These are phyloP conservation scores for Diorhabda carinulata DNA, from an alignment of 1,140 invertebrate species.

Conservation along the genomic window DNA sequence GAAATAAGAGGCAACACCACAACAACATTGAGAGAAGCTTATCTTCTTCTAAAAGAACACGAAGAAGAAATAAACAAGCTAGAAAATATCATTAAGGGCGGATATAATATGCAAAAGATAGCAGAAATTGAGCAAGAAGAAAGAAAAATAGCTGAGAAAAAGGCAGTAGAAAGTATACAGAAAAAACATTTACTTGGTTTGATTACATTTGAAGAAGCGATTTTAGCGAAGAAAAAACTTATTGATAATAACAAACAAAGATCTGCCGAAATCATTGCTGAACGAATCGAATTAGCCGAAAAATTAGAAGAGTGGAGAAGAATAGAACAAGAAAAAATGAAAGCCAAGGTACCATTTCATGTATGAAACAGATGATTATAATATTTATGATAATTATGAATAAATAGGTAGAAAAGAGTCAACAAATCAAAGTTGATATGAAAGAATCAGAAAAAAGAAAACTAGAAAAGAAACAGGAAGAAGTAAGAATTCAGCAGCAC, in stretches of 20 bases:
- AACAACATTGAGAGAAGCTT: constrained; percentile 51
- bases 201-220: constrained; percentile 54
- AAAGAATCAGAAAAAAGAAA: constrained; percentile 49
- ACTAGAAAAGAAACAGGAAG: constrained; percentile 47
- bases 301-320: constrained; percentile 52
- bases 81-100: constrained; percentile 49
- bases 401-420: constrained; percentile 45
- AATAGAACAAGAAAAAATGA: constrained; percentile 49
- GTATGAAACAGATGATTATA: too few species aligned
- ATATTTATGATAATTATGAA: background rate
- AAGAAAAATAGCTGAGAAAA: constrained; percentile 49
- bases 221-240: constrained; percentile 52
- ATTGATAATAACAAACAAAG: constrained; percentile 51
- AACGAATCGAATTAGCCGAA: constrained; percentile 48
- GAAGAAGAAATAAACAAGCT: constrained; percentile 53
- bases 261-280: constrained; percentile 50
- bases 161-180: constrained; percentile 52
- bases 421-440: constrained; percentile 48
- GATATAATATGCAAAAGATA: constrained; percentile 45
- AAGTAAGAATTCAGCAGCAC: constrained; percentile 47
- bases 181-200: constrained; percentile 55
- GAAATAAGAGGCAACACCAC: constrained; percentile 50
- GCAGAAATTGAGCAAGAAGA: constrained; percentile 48
- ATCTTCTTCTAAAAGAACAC: constrained; percentile 49
- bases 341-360: constrained; percentile 35